Evolutionary conservation across 2,888 invertebrate species (phyloP), one percentile per base, ranked within the genome.

Genomic region (Drosophila histrio): DNA sequence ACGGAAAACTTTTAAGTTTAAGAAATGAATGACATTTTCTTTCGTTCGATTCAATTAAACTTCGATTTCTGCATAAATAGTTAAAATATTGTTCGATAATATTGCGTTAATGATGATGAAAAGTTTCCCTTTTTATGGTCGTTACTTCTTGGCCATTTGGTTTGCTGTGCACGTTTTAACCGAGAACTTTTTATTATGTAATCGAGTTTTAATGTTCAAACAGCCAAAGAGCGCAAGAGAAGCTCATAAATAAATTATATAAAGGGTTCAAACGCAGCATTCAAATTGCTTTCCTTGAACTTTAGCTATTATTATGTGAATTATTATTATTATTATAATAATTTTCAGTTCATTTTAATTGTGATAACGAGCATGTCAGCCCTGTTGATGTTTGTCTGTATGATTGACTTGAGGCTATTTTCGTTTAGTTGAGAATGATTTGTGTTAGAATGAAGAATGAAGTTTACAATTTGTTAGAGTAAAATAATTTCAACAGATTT

Each of bases 191-290:
- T 82, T 82, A 81, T 84, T 61, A 79, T 82, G 72, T 76, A 78
- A 83, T 79, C 86, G 80, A 71, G 65, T 86, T 82, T 78, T 83
- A 78, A 83, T 83, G 83, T 73, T 54, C 62, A 50, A 36, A 8
- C 44, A 47, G 60, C 63, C 61, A 19, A 41, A 39, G 32, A 46
- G 34, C n/a, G 32, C 38, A 54, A 19, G 53, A 62, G 56, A 53
- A 69, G 49, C 62, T 65, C 86, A 78, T 82, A 86, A 86, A 82
- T 80, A 82, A 83, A 76, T 86, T 86, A 84, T 63, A 61, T 54
- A 54, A 43, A 75, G 83, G 77, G 75, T 75, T 77, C 60, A 59
- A 77, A 60, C 58, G 65, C 58, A 63, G 66, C 74, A 65, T 72
- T 69, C 63, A 70, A 72, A 82, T 70, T 72, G 46, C 21, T 41